Evolutionary conservation across 1,140 invertebrate genomes (phyloP), one percentile per base, ranked within the genome.

Genomic region (Meloidogyne exigua): DNA sequence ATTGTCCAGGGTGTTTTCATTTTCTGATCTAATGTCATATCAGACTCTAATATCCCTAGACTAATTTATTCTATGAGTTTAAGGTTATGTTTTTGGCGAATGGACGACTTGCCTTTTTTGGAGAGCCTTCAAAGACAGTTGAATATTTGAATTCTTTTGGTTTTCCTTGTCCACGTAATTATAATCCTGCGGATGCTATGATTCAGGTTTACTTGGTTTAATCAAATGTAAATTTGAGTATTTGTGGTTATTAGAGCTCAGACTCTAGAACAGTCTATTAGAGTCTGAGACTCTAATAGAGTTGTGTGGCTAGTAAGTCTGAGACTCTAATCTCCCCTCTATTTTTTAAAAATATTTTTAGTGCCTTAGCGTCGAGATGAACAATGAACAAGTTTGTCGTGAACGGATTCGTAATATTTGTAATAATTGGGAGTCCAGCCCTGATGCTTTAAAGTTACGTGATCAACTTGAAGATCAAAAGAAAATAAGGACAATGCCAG

Each of bases 141-240:
- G 65, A 70, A 9, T 81, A 88, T 76, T 82, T 88, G 25, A 68
- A 73, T 21, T 63, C 68, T 12, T 88, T 92, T 39, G 93, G 93
- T 9, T 93, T 93, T 88, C 88, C 89, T 9, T 94, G 93, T 84
- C 87, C 88, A 11, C 66, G 70, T 57, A 81, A 88, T 5, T 93
- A 90, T 87, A 93, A 93, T 86, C 90, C 91, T 23, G 92, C 92
- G 1, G 92, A 93, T 86, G 92, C 91, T 83, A 91, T 91, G 81
- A 91, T 93, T 2, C 88, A 90, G 32, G 90, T 91, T 70, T 32
- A 3, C 28, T 32, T 32, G 2, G 7, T 32, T 32, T 32, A 3
- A 32, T 32, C 2, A 32, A 32, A 32, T 32, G 28, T 3, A 32
- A 3, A 32, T 32, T 32, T 32, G n/a, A n/a, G n/a, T n/a, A n/a